Evolutionary conservation across 2,113 vertebrate genomes (phyloP), one percentile per base, ranked within the genome.

Genomic region (Prunella fulvescens): DNA sequence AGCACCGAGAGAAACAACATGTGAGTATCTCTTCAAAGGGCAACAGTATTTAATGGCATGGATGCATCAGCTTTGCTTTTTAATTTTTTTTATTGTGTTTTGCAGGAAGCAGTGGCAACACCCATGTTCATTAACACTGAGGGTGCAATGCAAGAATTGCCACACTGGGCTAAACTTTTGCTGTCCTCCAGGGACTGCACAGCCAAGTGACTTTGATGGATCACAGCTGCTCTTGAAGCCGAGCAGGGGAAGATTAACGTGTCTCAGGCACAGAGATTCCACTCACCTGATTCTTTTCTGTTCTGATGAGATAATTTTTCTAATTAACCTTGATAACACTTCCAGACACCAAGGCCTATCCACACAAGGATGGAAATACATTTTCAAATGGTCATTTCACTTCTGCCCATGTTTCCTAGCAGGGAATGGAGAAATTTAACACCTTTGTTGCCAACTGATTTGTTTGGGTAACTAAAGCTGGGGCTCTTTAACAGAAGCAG

Each of bases 231-330:
- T 98, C 96, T 67, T 85, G 96, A 97, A 98, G 96, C 97, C 64
- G 90, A 96, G 97, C 97, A 86, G 96, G 97, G 89, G 92, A 96
- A 98, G 98, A 99, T 99, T 98, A 99, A 96, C 56, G 93, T 95
- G 98, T 98, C 98, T 97, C 95, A 95, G 92, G 96, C 97, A 98
- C 94, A 95, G 87, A 94, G 97, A 97, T 95, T 81, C 86, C 61
- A 26, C 31, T 77, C 94, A 82, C 94, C 96, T 97, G 97, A 88
- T 95, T 92, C 96, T 98, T 98, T 98, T 77, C 97, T 98, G 97
- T 92, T 97, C 97, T 97, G 98, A 98, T 98, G 98, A 98, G 98
- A 99, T 99, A 98, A 98, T 99, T 99, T 99, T 99, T 99, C 98
- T 98, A 99, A 99, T 99, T 99, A 99, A 99, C 99, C 98, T 98